Base-by-base conservation (phyloP, 2,888 invertebrate genomes). In the Drosophila flavopinicola region DNA sequence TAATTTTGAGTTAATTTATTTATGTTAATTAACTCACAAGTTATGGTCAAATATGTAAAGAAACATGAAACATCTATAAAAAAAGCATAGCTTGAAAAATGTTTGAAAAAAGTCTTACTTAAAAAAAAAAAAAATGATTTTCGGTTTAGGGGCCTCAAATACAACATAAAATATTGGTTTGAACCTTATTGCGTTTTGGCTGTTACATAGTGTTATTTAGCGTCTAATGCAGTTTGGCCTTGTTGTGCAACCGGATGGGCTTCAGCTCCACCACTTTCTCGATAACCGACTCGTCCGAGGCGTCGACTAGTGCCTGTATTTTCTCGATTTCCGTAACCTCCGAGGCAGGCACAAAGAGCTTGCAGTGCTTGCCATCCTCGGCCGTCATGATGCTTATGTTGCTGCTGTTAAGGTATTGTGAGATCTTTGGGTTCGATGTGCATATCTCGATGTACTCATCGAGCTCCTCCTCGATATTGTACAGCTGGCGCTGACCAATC, bases 401-500 rank as follows among this genome's bases (percentile, higher is more conserved):
- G 24, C 83, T 80, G 63, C 88, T 86, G 58, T 84, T 85, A 58
- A 91, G 75, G 39, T 85, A 85, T 52, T 91, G 90, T 5, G 77
- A 78, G 17, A 90, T 66, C 60, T 90, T 90, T 32, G 88, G 80
- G 52, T 89, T 88, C 11, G 90, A 88, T 11, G 90, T 79, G 60
- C 88, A 90, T 38, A 91, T 87, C 73, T 91, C 90, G 35, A 91
- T 86, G 59, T 88, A 91, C 64, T 91, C 91, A 9, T 89, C 89
- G 17, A 91, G 84, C 45, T 91, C 91, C 57, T 90, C 89, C 66
- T 91, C 91, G 0, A 86, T 73, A 24, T 82, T 77, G 71, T 90
- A 91, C 7, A 91, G 77, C 7, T 90, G 89, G 9, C 90, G 77
- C 64, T 89, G 88, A 0, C 89, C 90, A 47, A 91, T 91, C n/a